Conservation (phyloP, 2,888 invertebrate genomes). For the Nemapogon koenigi region DNA sequence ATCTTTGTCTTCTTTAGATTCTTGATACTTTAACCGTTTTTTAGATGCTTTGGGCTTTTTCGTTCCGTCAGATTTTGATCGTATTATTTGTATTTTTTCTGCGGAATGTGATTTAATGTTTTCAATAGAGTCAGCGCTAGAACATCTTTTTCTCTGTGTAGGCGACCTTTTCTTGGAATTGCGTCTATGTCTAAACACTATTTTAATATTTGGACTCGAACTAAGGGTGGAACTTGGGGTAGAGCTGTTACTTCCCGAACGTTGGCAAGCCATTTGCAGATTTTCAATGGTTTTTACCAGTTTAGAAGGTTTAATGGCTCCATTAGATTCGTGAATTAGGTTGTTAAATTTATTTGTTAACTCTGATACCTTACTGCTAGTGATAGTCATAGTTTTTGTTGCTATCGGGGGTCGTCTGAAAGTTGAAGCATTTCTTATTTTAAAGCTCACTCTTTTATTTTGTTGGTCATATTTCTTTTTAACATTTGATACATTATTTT, state of each 20-base stretch:
- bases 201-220: constrained; percentile 57
- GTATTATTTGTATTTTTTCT: constrained; percentile 39
- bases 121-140: constrained; percentile 55
- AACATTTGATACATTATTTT: constrained; percentile 18
- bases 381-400: constrained; percentile 52
- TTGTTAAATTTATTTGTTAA: constrained; percentile 75
- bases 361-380: constrained; percentile 69
- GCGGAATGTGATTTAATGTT: constrained; percentile 36
- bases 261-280: constrained; percentile 31
- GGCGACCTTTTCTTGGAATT: constrained; percentile 54
- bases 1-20: too few relatives aligned
- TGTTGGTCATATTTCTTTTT: constrained; percentile 41
- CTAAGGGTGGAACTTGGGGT: constrained; percentile 52
- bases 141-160: constrained; percentile 55
- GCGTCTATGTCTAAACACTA: constrained; percentile 46
- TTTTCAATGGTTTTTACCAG: constrained; percentile 60
- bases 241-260: constrained; percentile 45
- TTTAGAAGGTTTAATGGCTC: constrained; percentile 59
- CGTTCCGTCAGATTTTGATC: constrained; percentile 55
- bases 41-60: constrained; percentile 49
- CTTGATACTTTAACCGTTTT: constrained; percentile 40
- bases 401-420: constrained; percentile 46
- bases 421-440: constrained; percentile 59
- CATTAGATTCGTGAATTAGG: constrained; percentile 54
- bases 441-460: constrained; percentile 67